Conservation (phyloP, 1,140 invertebrate species). For the Meloidogyne floridensis region DNA sequence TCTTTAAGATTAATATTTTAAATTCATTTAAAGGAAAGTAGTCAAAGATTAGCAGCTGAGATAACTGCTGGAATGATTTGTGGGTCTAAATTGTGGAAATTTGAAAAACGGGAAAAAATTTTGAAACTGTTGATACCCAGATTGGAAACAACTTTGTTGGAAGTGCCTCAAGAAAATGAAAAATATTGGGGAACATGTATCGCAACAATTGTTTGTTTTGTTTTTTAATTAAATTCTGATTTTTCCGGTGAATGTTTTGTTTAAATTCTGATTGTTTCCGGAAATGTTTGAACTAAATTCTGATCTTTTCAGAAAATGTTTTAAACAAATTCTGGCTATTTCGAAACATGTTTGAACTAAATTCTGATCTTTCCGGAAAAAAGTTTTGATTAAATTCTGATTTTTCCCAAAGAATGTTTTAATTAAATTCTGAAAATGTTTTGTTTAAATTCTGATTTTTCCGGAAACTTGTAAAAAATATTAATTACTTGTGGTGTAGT, state of each 20-base stretch:
- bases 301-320: no score
- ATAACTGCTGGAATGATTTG: constrained; percentile 77
- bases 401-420: no score
- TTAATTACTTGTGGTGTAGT: no score
- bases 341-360: not conserved
- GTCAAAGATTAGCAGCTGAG: constrained; percentile 82
- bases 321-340: no score
- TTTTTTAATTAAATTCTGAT: constrained; percentile 28
- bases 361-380: no score
- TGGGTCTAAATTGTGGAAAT: constrained; percentile 82
- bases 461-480: not conserved
- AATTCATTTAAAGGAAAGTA: constrained; percentile 72
- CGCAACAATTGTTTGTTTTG: constrained; percentile 64
- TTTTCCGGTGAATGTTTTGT: no score
- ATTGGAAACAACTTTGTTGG: constrained; percentile 63
- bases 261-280: no score
- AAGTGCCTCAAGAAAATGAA: constrained; percentile 70
- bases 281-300: not conserved
- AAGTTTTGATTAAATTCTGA: no score
- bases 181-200: constrained; percentile 80
- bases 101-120: constrained; percentile 69
- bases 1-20: not conserved
- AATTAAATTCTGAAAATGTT: no score
- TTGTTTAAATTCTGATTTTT: no score
- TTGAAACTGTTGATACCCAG: constrained; percentile 67